Evolutionary conservation across 1,140 invertebrate genomes (phyloP), one percentile per base, ranked within the genome.

Genomic region (Littorina saxatilis): DNA sequence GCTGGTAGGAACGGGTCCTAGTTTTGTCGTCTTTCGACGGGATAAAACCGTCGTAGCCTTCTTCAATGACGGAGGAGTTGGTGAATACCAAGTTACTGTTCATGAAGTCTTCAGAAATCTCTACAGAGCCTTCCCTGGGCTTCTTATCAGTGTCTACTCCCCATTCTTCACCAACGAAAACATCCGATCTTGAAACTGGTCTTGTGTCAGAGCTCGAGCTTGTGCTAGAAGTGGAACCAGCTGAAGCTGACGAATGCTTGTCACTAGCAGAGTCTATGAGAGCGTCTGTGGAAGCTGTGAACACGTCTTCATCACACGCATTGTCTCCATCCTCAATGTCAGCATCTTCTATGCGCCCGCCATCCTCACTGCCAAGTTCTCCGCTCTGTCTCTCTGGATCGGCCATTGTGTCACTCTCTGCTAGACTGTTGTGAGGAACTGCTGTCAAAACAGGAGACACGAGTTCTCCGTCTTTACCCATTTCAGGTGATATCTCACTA

Each of bases 31-130:
- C 58, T 9, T 17, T 29, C 4, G 17, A 27, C 9, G 76, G 76
- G 27, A 78, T 29, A 43, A 78, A 78, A 2, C 58, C 76, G 27
- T 78, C 76, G 39, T 78, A 78, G 1, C 76, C 76, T 43, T 78
- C 76, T 39, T 78, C 58, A 13, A 78, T 37, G 13, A 78, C 58
- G 20, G 55, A 35, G 43, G 37, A 68, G 27, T 68, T 13, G 32
- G 66, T 39, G 15, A 68, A 68, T 17, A 39, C 35, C 66, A 68
- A 17, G 66, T 29, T 20, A 23, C 35, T 17, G 35, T 39, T 0
- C 5, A 13, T 37, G 66, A 68, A 37, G 15, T 13, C 43, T 17
- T 9, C 43, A 9, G 43, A 17, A 17, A 47, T 4, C 23, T 68
- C 66, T 40, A 39, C 66, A 0, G 66, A 20, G 0, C 39, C 66